Percentiles rank a stretch among this genome's conserved stretches.
phyloP scores from a whole-genome alignment of 2,113 vertebrate species.

The Nanger granti region DNA sequence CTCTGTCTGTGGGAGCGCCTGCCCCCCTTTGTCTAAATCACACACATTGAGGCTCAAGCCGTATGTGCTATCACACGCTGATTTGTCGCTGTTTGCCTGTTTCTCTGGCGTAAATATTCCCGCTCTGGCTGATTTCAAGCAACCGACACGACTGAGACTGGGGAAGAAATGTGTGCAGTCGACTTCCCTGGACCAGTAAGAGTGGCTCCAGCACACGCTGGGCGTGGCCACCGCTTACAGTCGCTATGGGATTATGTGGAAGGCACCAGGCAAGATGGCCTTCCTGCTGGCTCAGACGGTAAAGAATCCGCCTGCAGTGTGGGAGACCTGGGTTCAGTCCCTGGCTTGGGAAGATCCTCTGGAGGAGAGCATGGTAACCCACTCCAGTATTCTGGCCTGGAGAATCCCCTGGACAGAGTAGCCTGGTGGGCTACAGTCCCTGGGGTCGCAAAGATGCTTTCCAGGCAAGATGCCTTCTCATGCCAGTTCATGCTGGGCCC shows the following conservation, averaged over 20 bases:
- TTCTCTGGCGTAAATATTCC: background rate
- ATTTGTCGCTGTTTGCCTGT: background rate
- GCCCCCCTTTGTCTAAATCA: background rate
- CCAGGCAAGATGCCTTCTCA: background rate
- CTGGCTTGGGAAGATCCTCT: background rate
- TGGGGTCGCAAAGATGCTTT: background rate
- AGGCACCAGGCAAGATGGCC: background rate
- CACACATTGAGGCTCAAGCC: background rate
- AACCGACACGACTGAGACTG: background rate
- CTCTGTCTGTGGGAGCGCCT: background rate
- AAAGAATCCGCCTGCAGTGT: background rate
- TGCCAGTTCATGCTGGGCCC: background rate
- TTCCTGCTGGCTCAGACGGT: background rate
- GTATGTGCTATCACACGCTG: no score
- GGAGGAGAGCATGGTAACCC: background rate
- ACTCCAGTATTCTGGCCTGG: background rate
- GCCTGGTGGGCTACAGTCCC: background rate
- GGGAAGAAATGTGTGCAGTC: background rate
- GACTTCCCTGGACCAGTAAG: no score
- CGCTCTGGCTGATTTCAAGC: background rate
- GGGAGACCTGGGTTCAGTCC: background rate
- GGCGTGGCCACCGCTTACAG: no score
- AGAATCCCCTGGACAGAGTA: background rate
- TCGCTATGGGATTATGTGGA: background rate
- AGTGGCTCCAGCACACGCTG: no score